Conservation (phyloP, 2,888 invertebrate genomes). For the Protodeltote pygarga region DNA sequence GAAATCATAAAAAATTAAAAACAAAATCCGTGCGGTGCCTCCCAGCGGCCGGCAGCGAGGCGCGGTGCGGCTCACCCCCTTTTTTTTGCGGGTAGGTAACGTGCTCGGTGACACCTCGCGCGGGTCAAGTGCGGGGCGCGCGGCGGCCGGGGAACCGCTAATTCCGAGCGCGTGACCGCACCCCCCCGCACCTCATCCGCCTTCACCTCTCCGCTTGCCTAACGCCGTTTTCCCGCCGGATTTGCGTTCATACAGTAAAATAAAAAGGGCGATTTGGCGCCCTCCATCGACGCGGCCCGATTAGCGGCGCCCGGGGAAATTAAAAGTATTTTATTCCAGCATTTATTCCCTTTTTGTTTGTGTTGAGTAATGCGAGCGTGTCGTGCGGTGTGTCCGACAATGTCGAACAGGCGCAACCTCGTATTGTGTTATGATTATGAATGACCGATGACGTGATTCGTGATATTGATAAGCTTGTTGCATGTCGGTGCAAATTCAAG, state of each 20-base stretch:
- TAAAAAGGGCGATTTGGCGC: conserved; percentile 85
- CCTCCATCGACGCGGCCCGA: conserved; percentile 83
- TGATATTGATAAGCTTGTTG: conserved; percentile 26
- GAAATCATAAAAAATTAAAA: conserved; percentile 75
- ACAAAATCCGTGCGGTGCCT: conserved; percentile 70
- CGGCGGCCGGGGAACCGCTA: conserved; percentile 66
- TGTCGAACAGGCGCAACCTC: conserved; percentile 33
- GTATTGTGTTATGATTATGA: conserved; percentile 36
- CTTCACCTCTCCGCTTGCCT: conserved; percentile 45
- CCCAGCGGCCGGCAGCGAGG: conserved; percentile 49
- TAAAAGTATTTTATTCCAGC: conserved; percentile 85
- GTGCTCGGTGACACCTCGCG: conserved; percentile 81
- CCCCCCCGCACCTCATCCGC: conserved; percentile 49
- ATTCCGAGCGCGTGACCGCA: conserved; percentile 81
- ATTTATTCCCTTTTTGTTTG: conserved; percentile 84
- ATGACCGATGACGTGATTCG: conserved; percentile 46
- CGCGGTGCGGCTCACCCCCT: conserved; percentile 59
- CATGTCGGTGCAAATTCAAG: conserved; percentile 23
- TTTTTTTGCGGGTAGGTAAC: conserved; percentile 82
- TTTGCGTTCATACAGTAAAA: conserved; percentile 84
- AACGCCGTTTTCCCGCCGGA: conserved; percentile 81
- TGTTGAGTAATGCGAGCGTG: conserved; percentile 73
- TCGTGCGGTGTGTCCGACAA: conserved; percentile 55
- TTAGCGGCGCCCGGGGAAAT: conserved; percentile 86
- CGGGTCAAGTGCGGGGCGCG: conserved; percentile 71